Base-by-base conservation (phyloP, 2,888 invertebrate species). In the Chymomyza fuscimana region DNA sequence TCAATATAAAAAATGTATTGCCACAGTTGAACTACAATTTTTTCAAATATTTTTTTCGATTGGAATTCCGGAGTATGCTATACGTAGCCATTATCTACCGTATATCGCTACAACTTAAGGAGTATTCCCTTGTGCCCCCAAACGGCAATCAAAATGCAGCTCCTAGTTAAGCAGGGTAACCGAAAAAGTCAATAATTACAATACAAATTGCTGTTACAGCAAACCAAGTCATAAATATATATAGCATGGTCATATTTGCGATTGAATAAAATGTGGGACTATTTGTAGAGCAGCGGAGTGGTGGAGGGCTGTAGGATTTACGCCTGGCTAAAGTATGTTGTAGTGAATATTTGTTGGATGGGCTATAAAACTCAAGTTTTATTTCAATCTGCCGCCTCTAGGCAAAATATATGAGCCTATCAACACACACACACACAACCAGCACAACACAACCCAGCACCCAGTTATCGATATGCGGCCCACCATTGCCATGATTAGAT, bases 351-450 rank as follows among this genome's bases (percentile, higher is more conserved):
- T 69, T 78, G 82, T 80, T 72, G 66, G 63, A 12, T 52, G 76
- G 66, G 82, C 76, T 76, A 88, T 85, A 85, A 88, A 85, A 87
- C 70, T 72, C 66, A 71, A 87, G 82, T 88, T 88, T 83, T 87
- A 87, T 87, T 85, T 85, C 87, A 85, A 85, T 85, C 85, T 85
- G 87, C 89, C 89, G 89, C 89, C 85, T 77, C 78, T 74, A 79
- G 73, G 77, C 70, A 73, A 73, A 80, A 87, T 82, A 85, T 78
- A 78, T 72, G 75, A 62, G 65, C 77, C 69, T 77, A 76, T 77
- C 76, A 73, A 77, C 62, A 22, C 16, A 19, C 16, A 64, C 29
- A 29, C 29, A 29, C 29, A 54, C 52, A 22, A n/a, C 10, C 29
- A 54, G 16, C 16, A n/a, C 2, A 56, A 22, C 50, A 50, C 63